Base-by-base conservation (phyloP, 2,888 invertebrate genomes). In the Hydropsyche betteni region DNA sequence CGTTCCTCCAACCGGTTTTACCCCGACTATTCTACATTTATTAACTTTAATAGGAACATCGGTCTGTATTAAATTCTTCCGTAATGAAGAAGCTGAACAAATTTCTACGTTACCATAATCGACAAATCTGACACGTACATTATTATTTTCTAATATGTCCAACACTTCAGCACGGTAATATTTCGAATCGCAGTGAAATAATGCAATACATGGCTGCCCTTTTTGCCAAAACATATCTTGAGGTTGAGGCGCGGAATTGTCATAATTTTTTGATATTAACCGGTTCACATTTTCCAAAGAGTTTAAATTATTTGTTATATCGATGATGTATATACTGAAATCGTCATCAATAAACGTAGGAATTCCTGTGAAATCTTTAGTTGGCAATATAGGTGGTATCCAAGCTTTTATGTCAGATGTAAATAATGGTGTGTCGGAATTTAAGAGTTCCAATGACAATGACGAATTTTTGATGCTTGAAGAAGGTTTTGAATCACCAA, bases 51-150 rank as follows among this genome's bases (percentile, higher is more conserved):
- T 87, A 0, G 93, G 93, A 75, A 94, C 86, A 70, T 92, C 86
- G 0, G 89, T 85, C 68, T 92, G 88, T 5, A 90, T 88, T 1
- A 92, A 87, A 80, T 88, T 88, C 79, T 90, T 91, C 24, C 91
- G 86, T 71, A 95, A 81, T 73, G 90, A 87, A 0, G 84, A 82
- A 12, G 88, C 85, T 0, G 85, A 80, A 75, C 92, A 90, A 0
- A 83, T 82, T 83, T 96, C 95, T 55, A 89, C 86, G 82, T 94
- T 95, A 0, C 96, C 96, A 81, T 93, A 96, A 84, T 96, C 96
- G 0, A 96, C 88, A 84, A 94, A 95, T 72, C 89, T 86, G 0
- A 95, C 90, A 74, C 86, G 78, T 78, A 91, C 85, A 72, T 82
- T 80, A 1, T 84, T 80, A 75, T 87, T 85, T 1, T 83, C 80